Evolutionary conservation across 2,888 invertebrate genomes (phyloP).

Genomic region (Synanthedon vespiformis): DNA sequence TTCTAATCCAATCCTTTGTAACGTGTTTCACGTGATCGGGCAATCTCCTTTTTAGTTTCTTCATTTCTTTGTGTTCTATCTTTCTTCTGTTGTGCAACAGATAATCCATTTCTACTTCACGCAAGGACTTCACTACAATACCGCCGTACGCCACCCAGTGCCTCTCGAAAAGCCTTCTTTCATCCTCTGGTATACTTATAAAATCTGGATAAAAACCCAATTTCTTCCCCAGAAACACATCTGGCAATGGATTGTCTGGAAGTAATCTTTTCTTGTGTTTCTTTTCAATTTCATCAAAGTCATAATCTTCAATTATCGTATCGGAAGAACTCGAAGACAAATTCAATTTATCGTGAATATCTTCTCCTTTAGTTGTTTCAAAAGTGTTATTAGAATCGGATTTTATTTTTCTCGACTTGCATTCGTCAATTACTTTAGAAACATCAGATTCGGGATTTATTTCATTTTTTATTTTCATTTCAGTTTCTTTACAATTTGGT

Average conservation of each 20-base stretch:
- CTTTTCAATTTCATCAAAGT: slow-evolving; percentile 3
- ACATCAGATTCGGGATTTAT: too few species aligned
- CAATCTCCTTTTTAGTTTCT: slow-evolving; percentile 32
- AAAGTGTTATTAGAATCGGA: neutral
- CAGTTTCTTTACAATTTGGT: too few species aligned
- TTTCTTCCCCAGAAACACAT: slow-evolving; percentile 37
- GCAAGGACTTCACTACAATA: slow-evolving; percentile 44
- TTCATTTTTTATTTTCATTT: too few species aligned
- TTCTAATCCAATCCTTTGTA: slow-evolving; percentile 45
- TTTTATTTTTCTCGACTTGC: too few species aligned
- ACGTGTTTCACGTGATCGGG: slow-evolving; percentile 38
- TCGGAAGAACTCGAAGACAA: slow-evolving; percentile 10
- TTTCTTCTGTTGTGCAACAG: slow-evolving; percentile 37
- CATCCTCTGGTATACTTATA: slow-evolving; percentile 45
- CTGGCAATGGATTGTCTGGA: slow-evolving; percentile 46
- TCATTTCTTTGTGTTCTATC: slow-evolving; percentile 34
- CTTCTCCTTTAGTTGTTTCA: neutral
- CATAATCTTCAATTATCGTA: slow-evolving; percentile 1
- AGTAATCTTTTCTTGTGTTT: slow-evolving; percentile 9
- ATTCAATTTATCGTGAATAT: slow-evolving; percentile 6
- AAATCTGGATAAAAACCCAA: slow-evolving; percentile 61
- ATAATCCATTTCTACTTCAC: slow-evolving; percentile 38
- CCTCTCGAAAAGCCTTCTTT: slow-evolving; percentile 52
- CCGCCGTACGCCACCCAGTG: slow-evolving; percentile 77
- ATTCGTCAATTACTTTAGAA: too few species aligned